These are phyloP conservation scores for Bedellia somnulentella DNA, from an alignment of 2,888 invertebrate genomes.

Conservation along the genomic window DNA sequence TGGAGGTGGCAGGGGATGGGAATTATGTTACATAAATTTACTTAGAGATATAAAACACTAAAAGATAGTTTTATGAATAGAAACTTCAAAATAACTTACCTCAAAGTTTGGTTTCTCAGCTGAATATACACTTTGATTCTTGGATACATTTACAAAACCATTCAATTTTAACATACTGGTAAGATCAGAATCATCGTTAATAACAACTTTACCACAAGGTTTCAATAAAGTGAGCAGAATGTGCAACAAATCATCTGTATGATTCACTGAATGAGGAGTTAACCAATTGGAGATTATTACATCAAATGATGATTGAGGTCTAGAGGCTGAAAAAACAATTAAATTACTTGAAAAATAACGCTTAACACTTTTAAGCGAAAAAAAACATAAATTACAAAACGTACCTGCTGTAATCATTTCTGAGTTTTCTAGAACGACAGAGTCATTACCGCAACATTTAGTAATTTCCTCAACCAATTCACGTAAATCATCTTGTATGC, in stretches of 20 bases:
- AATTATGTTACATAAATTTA: too few relatives aligned
- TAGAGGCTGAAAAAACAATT: constrained; percentile 56
- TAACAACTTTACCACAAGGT: constrained; percentile 62
- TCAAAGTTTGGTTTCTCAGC: constrained; percentile 73
- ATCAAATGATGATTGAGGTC: constrained; percentile 63
- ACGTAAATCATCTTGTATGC: constrained; percentile 44
- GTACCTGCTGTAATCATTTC: constrained; percentile 63
- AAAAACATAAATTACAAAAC: constrained; percentile 14
- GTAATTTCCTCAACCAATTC: constrained; percentile 52
- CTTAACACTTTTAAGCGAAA: neutral
- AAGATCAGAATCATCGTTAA: constrained; percentile 47
- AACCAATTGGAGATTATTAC: constrained; percentile 58
- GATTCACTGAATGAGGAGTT: constrained; percentile 36
- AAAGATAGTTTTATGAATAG: too few relatives aligned
- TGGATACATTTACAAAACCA: constrained; percentile 61
- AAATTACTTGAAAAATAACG: constrained; percentile 4
- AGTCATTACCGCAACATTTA: constrained; percentile 44
- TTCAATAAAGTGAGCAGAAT: constrained; percentile 64
- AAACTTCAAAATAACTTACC: too few relatives aligned
- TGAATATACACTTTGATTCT: constrained; percentile 25
- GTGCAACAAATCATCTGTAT: constrained; percentile 46
- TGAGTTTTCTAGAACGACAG: constrained; percentile 62
- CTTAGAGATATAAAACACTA: too few relatives aligned
- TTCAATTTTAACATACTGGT: constrained; percentile 61
- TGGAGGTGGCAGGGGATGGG: too few relatives aligned